Evolutionary conservation across 2,888 invertebrate genomes (phyloP).

Genomic region (Stomorhina lunata): DNA sequence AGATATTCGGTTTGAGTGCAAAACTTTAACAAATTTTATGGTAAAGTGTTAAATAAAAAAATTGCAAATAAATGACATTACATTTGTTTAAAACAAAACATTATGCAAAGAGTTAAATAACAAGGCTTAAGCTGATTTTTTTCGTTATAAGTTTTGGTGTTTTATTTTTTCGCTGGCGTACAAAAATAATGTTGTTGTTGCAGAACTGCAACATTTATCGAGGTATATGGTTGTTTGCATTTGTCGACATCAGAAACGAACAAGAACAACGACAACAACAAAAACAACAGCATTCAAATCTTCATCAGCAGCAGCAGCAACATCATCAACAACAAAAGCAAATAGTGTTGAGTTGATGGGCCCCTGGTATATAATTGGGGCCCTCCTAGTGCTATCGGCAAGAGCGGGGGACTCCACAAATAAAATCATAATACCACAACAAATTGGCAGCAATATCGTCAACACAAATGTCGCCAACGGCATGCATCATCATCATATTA

Average conservation of each 20-base stretch:
- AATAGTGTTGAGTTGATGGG: constrained; percentile 79
- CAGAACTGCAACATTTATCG: constrained; percentile 63
- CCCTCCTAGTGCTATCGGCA: constrained; percentile 80
- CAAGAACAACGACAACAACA: constrained; percentile 30
- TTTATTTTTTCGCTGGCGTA: constrained; percentile 42
- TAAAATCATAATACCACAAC: constrained; percentile 76
- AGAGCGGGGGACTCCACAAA: constrained; percentile 80
- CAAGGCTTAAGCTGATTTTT: neutral
- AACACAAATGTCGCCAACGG: constrained; percentile 67
- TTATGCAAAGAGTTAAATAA: constrained; percentile 16
- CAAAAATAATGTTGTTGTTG: constrained; percentile 65
- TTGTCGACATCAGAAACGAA: constrained; percentile 42
- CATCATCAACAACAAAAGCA: constrained; percentile 26
- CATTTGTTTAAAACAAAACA: neutral
- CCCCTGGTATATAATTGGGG: constrained; percentile 80
- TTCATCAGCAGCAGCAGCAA: neutral
- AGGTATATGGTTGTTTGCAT: constrained; percentile 57
- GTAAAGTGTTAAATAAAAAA: constrained; percentile 1
- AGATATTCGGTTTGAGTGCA: neutral
- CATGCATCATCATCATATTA: constrained; percentile 71
- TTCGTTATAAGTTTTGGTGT: constrained; percentile 28
- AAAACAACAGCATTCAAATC: neutral
- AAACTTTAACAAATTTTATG: neutral
- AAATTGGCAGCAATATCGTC: constrained; percentile 70
- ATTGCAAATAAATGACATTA: constrained; percentile 26